Evolutionary conservation across 2,113 vertebrate species (phyloP).

Genomic region (Heterochromis multidens): DNA sequence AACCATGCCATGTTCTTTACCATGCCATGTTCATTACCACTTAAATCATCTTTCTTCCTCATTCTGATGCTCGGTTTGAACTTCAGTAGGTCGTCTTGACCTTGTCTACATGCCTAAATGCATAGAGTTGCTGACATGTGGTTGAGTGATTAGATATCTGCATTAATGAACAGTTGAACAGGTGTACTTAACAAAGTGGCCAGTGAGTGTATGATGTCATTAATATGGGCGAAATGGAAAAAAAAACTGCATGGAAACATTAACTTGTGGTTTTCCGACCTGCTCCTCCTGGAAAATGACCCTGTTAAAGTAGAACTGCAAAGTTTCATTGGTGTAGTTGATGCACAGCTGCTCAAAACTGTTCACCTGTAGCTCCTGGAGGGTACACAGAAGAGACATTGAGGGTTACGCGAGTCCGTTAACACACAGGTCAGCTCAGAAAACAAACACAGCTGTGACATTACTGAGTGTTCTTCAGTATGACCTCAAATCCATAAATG

Average conservation of each 20-base stretch:
- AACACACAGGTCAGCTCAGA: neutral
- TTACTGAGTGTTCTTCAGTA: neutral
- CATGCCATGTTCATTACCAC: neutral
- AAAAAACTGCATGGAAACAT: neutral
- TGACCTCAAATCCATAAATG: conserved; percentile 97
- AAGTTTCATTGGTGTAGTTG: conserved; percentile 95
- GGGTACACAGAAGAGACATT: neutral
- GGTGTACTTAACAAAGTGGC: neutral
- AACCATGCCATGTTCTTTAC: neutral
- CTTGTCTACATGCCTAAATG: neutral
- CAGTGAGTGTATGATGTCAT: neutral
- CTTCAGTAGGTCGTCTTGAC: neutral
- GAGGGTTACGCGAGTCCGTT: neutral
- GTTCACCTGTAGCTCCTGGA: conserved; percentile 80
- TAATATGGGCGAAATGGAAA: neutral
- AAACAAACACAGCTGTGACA: neutral
- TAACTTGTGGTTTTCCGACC: conserved; percentile 69
- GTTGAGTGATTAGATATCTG: neutral
- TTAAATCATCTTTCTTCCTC: neutral
- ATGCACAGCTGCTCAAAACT: conserved; percentile 99
- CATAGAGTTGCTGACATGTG: neutral
- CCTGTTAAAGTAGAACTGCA: conserved; percentile 94
- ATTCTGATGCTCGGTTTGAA: neutral
- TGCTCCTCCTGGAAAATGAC: conserved; percentile 96
- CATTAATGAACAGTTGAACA: neutral